Base-by-base conservation (phyloP, 92 coral and sea anemone genomes). In the Blastomussa wellsi region DNA sequence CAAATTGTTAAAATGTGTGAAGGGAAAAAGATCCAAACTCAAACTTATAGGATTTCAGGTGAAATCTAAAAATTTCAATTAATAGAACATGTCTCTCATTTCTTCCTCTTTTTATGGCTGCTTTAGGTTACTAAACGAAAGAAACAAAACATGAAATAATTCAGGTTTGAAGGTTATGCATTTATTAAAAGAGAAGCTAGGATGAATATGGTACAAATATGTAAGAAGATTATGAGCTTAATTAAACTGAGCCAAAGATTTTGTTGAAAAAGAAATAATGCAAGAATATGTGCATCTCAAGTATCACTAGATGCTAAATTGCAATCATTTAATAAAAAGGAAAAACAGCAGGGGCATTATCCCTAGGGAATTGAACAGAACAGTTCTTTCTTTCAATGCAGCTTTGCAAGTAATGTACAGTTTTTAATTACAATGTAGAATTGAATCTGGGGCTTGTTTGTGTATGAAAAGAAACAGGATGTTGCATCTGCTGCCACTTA, bases 221-320 rank as follows among this genome's bases (percentile, higher is more conserved):
- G 55, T 83, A 83, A 74, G 74, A 74, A 83, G 87, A 83, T 83
- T 83, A 83, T 64, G 74, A 39, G 86, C 79, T 60, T 76, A 38
- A 83, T 83, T 74, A 57, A 62, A 57, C 26, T 7, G 73, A 65
- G 42, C 60, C 74, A 75, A 60, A 24, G 87, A 83, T 74, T 41
- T 39, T 55, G 48, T 74, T 59, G 80, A 74, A 69, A 83, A 19
- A 64, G 55, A 74, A 73, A 60, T 83, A 83, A 82, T 74, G 60
- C 62, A 75, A 41, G 73, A 62, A 83, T 59, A 73, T 29, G 4
- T 35, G 87, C 33, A 74, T 60, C 80, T 74, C 80, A 5, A 62
- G 62, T 83, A 57, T 83, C 87, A 57, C 35, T 64, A 74, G 49
- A 83, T 83, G 80, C 20, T n/a, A 44, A 74, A 59, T 74, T 42